Conservation (phyloP, 1,140 invertebrate species). For the Augochlora pura region DNA sequence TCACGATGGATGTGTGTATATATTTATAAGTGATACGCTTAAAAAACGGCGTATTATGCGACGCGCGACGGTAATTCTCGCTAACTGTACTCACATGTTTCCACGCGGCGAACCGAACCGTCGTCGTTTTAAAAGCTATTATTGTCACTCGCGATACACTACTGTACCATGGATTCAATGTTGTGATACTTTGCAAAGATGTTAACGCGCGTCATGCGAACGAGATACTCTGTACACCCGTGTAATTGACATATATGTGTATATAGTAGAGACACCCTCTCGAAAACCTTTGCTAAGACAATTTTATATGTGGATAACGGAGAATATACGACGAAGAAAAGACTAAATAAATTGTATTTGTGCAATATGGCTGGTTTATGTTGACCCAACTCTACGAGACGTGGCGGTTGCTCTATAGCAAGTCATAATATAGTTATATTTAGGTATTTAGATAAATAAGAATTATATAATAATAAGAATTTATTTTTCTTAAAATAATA, state of each 20-base stretch:
- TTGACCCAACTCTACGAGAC: too few relatives aligned
- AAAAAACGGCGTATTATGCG: not conserved
- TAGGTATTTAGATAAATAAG: too few relatives aligned
- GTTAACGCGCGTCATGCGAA: too few relatives aligned
- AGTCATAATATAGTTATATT: too few relatives aligned
- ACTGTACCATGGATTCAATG: too few relatives aligned
- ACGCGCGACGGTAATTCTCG: not conserved
- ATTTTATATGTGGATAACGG: not conserved
- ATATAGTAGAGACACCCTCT: not conserved
- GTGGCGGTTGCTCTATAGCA: too few relatives aligned
- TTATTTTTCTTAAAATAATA: too few relatives aligned
- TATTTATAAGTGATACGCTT: not conserved
- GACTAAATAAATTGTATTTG: conserved; percentile 10
- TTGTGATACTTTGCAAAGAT: not conserved
- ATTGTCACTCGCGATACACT: not conserved
- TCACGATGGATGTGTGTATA: not conserved
- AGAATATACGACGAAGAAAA: conserved; percentile 5
- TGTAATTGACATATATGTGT: not conserved
- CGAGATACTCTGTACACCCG: too few relatives aligned
- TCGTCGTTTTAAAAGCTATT: not conserved
- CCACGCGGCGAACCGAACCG: not conserved
- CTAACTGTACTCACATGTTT: not conserved
- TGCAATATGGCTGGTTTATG: too few relatives aligned
- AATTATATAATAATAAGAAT: too few relatives aligned
- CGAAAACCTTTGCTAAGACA: not conserved